phyloP scores from a whole-genome alignment of 2,888 invertebrate genomes.

The Acrobasis consociella region DNA sequence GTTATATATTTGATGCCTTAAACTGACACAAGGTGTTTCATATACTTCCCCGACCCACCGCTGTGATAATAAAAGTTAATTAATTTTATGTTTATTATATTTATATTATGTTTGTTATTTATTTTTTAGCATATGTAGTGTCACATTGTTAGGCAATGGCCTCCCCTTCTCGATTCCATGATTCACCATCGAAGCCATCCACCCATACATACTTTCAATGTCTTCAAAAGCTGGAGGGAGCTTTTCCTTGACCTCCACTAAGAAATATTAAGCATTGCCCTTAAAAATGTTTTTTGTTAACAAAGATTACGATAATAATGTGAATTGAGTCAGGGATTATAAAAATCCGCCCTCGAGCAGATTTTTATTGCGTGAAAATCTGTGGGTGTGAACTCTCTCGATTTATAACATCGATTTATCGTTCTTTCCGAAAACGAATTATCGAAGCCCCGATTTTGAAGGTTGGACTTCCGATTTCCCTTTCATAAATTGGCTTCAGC shows the following conservation, averaged over 20 bases:
- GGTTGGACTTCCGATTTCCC: constrained; percentile 14
- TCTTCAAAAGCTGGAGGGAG: too few relatives aligned
- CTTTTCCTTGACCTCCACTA: neutral
- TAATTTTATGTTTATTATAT: too few relatives aligned
- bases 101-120: too few relatives aligned
- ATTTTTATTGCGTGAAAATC: constrained; percentile 12
- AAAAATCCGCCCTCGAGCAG: constrained; percentile 1
- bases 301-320: neutral
- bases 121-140: too few relatives aligned
- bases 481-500: constrained; percentile 14
- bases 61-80: too few relatives aligned
- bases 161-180: too few relatives aligned
- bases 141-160: too few relatives aligned
- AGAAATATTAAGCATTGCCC: neutral
- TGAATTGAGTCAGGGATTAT: neutral
- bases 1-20: too few relatives aligned
- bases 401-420: constrained; percentile 19
- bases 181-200: too few relatives aligned
- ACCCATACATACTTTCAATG: too few relatives aligned
- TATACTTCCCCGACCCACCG: too few relatives aligned
- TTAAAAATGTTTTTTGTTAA: neutral
- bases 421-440: constrained; percentile 13
- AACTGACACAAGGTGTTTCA: too few relatives aligned
- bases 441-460: constrained; percentile 7
- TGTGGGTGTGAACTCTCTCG: constrained; percentile 5